Base-by-base conservation (phyloP, 2,797 vertebrate genomes). In the Brachyalestes nurse region DNA sequence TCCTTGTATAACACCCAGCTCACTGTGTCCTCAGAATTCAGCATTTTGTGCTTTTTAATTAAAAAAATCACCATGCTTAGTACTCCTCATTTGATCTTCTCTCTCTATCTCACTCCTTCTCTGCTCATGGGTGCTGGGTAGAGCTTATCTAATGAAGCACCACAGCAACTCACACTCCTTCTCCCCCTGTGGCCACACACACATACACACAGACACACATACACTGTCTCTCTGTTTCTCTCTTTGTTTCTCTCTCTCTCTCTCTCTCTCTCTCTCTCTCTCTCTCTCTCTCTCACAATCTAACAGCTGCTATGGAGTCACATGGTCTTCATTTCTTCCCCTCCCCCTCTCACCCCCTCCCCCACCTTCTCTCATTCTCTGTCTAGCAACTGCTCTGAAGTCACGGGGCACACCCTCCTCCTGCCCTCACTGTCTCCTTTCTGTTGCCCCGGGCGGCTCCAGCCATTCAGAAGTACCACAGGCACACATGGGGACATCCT, bases 281-380 rank as follows among this genome's bases (percentile, higher is more conserved):
- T 75, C 17, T 73, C 71, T 55, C 71, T 51, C 84, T 86, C 67
- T 71, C 76, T 71, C 77, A 82, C 77, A 61, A 38, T 28, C 74
- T 90, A 91, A 91, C 89, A 89, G 90, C 89, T 89, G 90, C 64
- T 81, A 55, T 71, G 45, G 47, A 75, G 55, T 76, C 79, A 81
- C 79, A 71, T 76, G 79, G 57, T 61, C 57, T 76, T 74, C 49
- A 81, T 42, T 91, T 84, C 87, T 88, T 85, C 86, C 84, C 87
- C 80, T 64, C 83, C 86, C 86, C 87, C 88, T 86, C 69, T 84
- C 75, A 79, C 86, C 89, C 85, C 87, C 82, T 61, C 83, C 86
- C 86, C 86, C 88, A 87, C 69, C 85, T 74, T 16, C 67, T 34
- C 23, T 19, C 49, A 19, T 19, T 67, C 65, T 67, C 65, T 67